phyloP scores from a whole-genome alignment of 1,140 invertebrate species.

The Palaemon carinicauda region DNA sequence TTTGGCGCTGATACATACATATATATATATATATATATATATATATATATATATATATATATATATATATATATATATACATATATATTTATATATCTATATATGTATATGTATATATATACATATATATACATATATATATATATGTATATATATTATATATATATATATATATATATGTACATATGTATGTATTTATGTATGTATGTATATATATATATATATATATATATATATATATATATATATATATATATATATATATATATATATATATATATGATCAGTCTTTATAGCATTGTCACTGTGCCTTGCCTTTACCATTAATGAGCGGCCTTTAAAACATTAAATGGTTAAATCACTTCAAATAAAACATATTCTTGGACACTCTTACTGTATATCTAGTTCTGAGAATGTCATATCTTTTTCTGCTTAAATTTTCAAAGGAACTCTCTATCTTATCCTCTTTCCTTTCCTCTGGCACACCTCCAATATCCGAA shows the following conservation, averaged over 20 bases:
- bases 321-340: no score
- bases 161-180: slow-evolving; percentile 6
- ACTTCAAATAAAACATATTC: no score
- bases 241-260: slow-evolving; percentile 29
- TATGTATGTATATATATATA: slow-evolving; percentile 31
- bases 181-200: slow-evolving; percentile 21
- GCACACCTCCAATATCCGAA: no score
- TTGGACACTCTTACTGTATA: no score
- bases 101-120: slow-evolving; percentile 1
- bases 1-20: neutral
- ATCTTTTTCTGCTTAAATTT: no score
- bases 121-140: slow-evolving; percentile 8
- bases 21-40: slow-evolving; percentile 2
- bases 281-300: no score
- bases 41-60: slow-evolving; percentile 14
- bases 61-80: slow-evolving; percentile 16
- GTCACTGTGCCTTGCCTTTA: no score
- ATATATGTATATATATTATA: slow-evolving; percentile 6
- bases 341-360: no score
- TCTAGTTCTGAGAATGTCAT: no score
- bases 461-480: no score
- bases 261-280: slow-evolving; percentile 31
- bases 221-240: slow-evolving; percentile 21
- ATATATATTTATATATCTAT: slow-evolving; percentile 4
- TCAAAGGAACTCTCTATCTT: no score